Evolutionary conservation across 2,113 vertebrate genomes (phyloP), one percentile per base, ranked within the genome.

Genomic region (Excalfactoria chinensis): DNA sequence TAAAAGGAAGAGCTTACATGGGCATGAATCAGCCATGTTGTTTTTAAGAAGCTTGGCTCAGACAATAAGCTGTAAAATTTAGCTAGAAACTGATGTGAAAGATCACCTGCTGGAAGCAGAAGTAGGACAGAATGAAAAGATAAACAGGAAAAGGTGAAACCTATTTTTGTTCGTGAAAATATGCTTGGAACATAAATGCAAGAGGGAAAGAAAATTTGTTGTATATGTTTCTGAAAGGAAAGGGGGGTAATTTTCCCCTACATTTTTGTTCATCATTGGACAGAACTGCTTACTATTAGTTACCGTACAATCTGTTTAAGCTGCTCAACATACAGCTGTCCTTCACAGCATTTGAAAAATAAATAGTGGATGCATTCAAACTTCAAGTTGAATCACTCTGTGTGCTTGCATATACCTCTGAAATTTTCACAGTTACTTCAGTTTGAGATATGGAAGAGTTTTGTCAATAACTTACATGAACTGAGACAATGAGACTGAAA

Each of bases 1-100:
- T 86, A 68, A 86, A 84, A 93, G 62, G 53, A 75, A 93, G 69
- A 53, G 12, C 79, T 95, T 94, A 75, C 25, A 67, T 23, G 1
- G 30, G 76, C 37, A 10, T 75, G 72, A 84, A 71, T 89, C 77
- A 86, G 26, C 35, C 72, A 35, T 64, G 43, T 2, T 40, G 76
- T n/a, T 93, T 82, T 92, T 41, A 73, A 79, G 72, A 44, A 92
- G 25, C 15, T 91, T 73, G 60, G 23, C 72, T 87, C 8, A 18
- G 34, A 48, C 8, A 1, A 74, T 70, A 80, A 75, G 37, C 49
- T 79, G 26, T 77, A 77, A 84, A 84, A 37, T 83, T 89, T 89
- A 37, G 23, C 44, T 91, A 40, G 56, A 86, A 88, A 84, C 10
- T 51, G 41, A 88, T 76, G 59, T 82, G 71, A 79, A 88, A 64